Conservation (phyloP, 2,797 vertebrate species). For the Muscicapa striata region DNA sequence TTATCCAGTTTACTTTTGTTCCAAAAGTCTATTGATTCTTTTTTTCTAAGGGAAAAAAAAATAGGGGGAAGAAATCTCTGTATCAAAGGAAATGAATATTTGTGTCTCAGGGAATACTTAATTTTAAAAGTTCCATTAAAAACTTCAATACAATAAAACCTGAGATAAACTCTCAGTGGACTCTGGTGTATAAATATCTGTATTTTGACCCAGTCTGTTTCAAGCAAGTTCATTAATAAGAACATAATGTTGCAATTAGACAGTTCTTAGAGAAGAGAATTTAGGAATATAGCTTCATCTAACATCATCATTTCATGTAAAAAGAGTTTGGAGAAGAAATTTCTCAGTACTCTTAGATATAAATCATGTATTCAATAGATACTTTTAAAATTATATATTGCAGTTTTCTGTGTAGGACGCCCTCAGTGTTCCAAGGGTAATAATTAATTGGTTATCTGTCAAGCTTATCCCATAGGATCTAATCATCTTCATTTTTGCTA, state of each 20-base stretch:
- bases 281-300: neutral
- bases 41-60: neutral
- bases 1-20: constrained; percentile 22
- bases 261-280: neutral
- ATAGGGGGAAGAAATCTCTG: neutral
- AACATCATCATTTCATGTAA: neutral
- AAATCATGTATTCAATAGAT: neutral
- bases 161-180: neutral
- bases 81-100: constrained; percentile 37
- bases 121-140: constrained; percentile 5
- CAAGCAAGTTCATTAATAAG: neutral
- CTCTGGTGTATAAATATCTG: neutral
- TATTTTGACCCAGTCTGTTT: constrained; percentile 20
- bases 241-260: neutral
- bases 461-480: neutral
- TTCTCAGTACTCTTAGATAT: neutral
- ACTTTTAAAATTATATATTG: neutral
- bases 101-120: neutral
- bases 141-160: constrained; percentile 29
- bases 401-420: neutral
- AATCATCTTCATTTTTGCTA: neutral
- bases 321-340: neutral
- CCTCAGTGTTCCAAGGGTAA: neutral
- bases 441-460: neutral
- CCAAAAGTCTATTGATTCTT: neutral